phyloP scores from a whole-genome alignment of 2,113 vertebrate genomes.

The Fulica atra region DNA sequence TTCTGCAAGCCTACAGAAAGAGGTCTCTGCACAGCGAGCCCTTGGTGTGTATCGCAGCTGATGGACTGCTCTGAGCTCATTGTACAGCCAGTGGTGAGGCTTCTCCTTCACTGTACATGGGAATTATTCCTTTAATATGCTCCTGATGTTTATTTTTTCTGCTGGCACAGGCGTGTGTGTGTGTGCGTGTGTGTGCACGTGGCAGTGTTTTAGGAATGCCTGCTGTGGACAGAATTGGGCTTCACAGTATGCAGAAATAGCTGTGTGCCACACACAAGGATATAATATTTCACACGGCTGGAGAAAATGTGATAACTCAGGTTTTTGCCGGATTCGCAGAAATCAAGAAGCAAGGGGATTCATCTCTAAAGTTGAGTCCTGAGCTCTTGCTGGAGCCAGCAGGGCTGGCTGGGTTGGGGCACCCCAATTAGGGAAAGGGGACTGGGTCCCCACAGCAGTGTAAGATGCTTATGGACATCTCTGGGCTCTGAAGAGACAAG shows the following conservation, averaged over 20 bases:
- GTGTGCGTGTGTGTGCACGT: not conserved
- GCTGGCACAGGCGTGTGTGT: not conserved
- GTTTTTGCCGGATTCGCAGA: slow-evolving; percentile 36
- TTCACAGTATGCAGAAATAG: slow-evolving; percentile 47
- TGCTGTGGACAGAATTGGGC: slow-evolving; percentile 58
- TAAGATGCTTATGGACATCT: not conserved
- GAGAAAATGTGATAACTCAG: slow-evolving; percentile 18
- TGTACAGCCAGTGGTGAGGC: not conserved
- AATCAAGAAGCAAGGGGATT: not conserved
- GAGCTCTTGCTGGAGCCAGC: not conserved
- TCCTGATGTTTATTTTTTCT: slow-evolving; percentile 19
- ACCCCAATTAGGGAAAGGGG: not conserved
- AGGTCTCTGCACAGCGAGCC: not conserved
- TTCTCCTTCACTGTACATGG: not conserved
- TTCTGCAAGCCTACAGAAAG: not conserved
- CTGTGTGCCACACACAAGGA: not conserved
- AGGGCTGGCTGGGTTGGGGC: not conserved
- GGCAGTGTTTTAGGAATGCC: slow-evolving; percentile 22
- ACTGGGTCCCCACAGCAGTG: not conserved
- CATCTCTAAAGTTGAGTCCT: not conserved
- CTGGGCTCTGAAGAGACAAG: not conserved
- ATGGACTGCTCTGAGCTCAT: not conserved
- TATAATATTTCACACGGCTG: slow-evolving; percentile 21
- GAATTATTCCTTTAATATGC: slow-evolving; percentile 42
- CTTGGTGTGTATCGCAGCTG: not conserved